A percentile compares a stretch with the other conserved stretches of the same genome.
Conservation (phyloP, 2,888 invertebrate species). For the Eutolmus rufibarbis region DNA sequence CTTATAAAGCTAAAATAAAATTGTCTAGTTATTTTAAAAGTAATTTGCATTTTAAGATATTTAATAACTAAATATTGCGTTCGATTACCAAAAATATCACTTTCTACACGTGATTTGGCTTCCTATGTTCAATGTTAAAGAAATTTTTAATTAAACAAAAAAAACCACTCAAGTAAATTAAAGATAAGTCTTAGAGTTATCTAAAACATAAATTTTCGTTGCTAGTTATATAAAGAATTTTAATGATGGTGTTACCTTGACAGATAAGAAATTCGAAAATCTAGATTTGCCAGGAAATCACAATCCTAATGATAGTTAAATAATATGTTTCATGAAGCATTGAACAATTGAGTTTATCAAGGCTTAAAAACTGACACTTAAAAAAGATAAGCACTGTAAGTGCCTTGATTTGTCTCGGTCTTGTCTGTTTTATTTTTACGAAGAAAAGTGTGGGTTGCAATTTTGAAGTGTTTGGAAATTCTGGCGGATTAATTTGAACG, state of each 20-base stretch:
- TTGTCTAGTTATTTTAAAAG: background rate
- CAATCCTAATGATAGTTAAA: background rate
- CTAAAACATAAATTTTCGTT: background rate
- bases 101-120: background rate
- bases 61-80: background rate
- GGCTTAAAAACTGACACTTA: background rate
- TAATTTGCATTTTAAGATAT: background rate
- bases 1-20: too few relatives aligned
- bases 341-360: background rate
- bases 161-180: background rate
- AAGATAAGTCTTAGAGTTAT: background rate
- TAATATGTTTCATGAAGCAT: background rate
- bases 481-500: background rate
- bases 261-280: background rate
- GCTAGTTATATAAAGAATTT: background rate
- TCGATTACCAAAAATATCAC: background rate
- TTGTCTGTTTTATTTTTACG: background rate
- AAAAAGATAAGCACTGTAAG: background rate
- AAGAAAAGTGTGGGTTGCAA: background rate
- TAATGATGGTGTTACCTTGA: background rate
- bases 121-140: background rate
- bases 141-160: background rate
- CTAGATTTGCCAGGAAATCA: background rate
- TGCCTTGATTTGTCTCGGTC: background rate
- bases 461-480: background rate